Evolutionary conservation across 2,113 vertebrate species (phyloP), one percentile per base, ranked within the genome.

Genomic region (Scartelaos histophorus): DNA sequence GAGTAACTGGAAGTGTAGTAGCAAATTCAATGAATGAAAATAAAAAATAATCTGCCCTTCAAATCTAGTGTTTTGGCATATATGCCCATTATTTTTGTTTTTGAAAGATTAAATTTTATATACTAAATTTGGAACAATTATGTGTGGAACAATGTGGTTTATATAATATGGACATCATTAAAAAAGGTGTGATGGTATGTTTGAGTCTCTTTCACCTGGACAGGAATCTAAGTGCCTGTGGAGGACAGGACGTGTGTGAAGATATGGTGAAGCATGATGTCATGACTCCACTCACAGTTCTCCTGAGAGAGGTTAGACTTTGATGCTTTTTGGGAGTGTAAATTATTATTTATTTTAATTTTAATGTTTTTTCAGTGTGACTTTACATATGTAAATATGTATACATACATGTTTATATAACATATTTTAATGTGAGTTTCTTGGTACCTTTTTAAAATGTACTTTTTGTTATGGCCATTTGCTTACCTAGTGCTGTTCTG

Each of bases 151-250:
- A 10, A 38, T 38, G 9, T 38, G 38, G 38, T 38, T 38, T 6
- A 38, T 38, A 38, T 38, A 38, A 7, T 38, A 10, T 38, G 38
- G 5, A 38, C 9, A 38, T 49, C 29, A 19, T 49, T 49, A 15
- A 4, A 19, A 53, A 13, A 71, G 34, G 64, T 58, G 65, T 79
- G 65, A 29, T 13, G 79, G 38, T 84, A 69, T 69, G 34, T 79
- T 38, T 89, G 69, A 43, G 13, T 29, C 21, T 38, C 51, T 77
- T 34, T 73, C 69, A 47, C 71, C 22, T 68, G 15, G 13, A 64
- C 86, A 99, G 97, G 90, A 99, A 99, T 80, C 93, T 99, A 74
- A 99, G 97, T 82, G 97, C 94, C 60, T 98, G 97, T 66, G 98
- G 97, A 47, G 96, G 96, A 62, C 95, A 96, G 81, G 96, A 98